Conservation (phyloP, 2,888 invertebrate genomes). For the Drosophila neutralis region DNA sequence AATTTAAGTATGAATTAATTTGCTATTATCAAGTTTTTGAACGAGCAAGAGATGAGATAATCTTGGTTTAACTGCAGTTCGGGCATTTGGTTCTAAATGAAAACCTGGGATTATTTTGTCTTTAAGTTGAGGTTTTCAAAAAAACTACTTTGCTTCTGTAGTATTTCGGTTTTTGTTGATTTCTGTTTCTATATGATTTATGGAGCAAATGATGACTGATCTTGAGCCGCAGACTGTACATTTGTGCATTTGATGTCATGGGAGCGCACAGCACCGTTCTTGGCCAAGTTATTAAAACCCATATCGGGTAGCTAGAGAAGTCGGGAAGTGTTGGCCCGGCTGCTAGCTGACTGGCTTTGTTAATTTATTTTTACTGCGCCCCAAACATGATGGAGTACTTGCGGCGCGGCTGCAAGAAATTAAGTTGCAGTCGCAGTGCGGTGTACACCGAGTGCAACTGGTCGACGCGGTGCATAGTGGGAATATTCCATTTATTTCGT, state of each 20-base stretch:
- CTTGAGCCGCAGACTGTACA: slow-evolving; percentile 55
- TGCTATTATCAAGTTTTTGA: not conserved
- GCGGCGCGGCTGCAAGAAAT: slow-evolving; percentile 56
- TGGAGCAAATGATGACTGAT: slow-evolving; percentile 29
- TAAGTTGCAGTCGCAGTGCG: slow-evolving; percentile 60
- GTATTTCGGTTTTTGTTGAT: not conserved
- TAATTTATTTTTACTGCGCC: slow-evolving; percentile 69
- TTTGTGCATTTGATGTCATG: slow-evolving; percentile 48
- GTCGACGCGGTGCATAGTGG: not conserved
- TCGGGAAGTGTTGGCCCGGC: slow-evolving; percentile 42
- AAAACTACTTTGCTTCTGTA: not conserved
- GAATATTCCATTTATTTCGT: not conserved
- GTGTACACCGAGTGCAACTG: slow-evolving; percentile 18
- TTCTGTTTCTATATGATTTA: slow-evolving; percentile 9
- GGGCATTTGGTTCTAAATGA: not conserved
- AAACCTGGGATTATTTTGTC: not conserved
- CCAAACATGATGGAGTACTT: slow-evolving; percentile 67
- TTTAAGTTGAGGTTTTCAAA: not conserved
- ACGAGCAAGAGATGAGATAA: not conserved
- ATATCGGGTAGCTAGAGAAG: slow-evolving; percentile 59
- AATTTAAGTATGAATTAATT: not conserved
- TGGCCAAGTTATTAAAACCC: slow-evolving; percentile 59
- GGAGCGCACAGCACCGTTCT: slow-evolving; percentile 20
- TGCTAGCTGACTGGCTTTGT: slow-evolving; percentile 44
- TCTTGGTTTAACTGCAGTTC: not conserved